Evolutionary conservation across 2,888 invertebrate species (phyloP).

Genomic region (Acheta domesticus): DNA sequence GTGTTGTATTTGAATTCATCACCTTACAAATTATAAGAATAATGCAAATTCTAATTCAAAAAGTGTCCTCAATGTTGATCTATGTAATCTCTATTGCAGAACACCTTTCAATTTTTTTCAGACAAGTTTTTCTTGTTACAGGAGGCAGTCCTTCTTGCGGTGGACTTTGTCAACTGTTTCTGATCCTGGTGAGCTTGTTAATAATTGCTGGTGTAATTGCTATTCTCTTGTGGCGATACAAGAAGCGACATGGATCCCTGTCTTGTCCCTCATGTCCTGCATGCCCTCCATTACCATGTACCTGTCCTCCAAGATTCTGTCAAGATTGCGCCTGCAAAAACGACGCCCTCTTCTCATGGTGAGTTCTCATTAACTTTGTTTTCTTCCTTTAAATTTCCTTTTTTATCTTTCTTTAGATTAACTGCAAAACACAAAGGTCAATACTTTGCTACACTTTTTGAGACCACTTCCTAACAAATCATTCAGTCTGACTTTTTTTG

Average conservation of each 20-base stretch:
- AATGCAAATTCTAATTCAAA: no score
- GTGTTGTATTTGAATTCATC: no score
- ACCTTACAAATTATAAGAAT: no score
- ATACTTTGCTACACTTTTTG: no score
- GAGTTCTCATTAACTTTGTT: neutral
- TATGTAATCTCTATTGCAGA: no score
- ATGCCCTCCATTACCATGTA: neutral
- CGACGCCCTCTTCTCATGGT: neutral
- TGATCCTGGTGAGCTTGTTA: neutral
- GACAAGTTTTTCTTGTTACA: neutral
- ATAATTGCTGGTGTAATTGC: constrained; percentile 2
- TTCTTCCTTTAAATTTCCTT: no score
- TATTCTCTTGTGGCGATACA: neutral
- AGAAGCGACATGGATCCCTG: neutral
- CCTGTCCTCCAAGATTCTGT: neutral
- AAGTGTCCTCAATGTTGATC: no score
- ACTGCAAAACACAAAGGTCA: no score
- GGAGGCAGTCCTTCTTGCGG: neutral
- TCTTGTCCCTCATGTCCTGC: neutral
- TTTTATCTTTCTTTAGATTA: no score
- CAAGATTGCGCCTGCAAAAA: constrained; percentile 4
- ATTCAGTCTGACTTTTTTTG: no score
- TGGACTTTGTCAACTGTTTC: neutral
- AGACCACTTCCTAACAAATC: no score
- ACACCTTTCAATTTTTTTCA: no score